Base-by-base conservation (phyloP, 2,888 invertebrate genomes). In the Cryptophagus acutangulus region DNA sequence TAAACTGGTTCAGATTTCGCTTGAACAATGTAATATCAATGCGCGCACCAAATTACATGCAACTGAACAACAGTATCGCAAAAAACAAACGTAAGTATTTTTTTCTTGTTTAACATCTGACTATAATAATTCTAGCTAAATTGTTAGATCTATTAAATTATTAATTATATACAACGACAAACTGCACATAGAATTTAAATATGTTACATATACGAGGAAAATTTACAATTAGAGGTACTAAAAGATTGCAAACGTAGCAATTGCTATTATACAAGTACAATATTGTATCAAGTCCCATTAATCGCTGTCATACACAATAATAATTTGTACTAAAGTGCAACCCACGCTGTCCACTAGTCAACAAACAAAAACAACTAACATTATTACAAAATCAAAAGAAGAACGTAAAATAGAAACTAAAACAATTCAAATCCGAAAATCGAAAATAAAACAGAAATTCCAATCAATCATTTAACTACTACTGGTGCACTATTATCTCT, bases 311-410 rank as follows among this genome's bases (percentile, higher is more conserved):
- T 45, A 57, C 57, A 59, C 52, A 52, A 46, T 43, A 36, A n/a
- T n/a, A 34, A 62, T 67, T 68, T 68, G 69, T 69, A 69, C 69
- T 69, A 62, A 55, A 62, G 61, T 63, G 66, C 64, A 31, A 64
- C 61, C 64, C 49, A 51, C 52, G 49, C 51, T 51, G 52, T 55
- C 52, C 53, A 59, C 54, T 59, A 59, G 54, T 58, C 49, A 55
- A 57, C 52, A 54, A 50, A 45, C 47, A 48, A 38, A 53, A 52
- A 51, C 48, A 59, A 57, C 51, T 55, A 56, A 59, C 56, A 55
- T 3, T 26, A n/a, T 26, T 6, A 9, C 20, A 6, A 20, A 20
- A 9, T 20, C 20, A 20, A 20, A 20, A n/a, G n/a, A n/a, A n/a
- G n/a, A n/a, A n/a, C n/a, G n/a, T n/a, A n/a, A n/a, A n/a, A n/a